Conservation (phyloP, 2,888 invertebrate species). For the Habroteleia sp. region DNA sequence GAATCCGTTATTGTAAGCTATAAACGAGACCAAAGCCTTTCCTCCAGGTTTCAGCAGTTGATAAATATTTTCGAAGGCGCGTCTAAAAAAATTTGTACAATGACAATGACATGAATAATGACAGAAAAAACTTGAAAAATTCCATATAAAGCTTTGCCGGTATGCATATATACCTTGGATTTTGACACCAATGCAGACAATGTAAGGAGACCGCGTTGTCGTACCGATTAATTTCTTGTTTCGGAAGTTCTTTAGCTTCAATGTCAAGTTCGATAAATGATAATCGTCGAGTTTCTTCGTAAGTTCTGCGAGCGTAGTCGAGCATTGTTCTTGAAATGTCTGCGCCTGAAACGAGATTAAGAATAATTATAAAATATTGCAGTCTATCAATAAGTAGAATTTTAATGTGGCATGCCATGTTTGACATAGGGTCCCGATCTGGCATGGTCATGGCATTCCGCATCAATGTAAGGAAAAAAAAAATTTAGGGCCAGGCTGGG, state of each 20-base stretch:
- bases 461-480: no score
- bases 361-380: no score
- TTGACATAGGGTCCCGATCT: no score
- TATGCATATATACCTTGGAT: slow-evolving; percentile 84
- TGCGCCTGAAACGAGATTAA: slow-evolving; percentile 82
- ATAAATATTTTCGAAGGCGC: slow-evolving; percentile 85
- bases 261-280: slow-evolving; percentile 83
- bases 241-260: slow-evolving; percentile 81
- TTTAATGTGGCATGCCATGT: no score
- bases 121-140: no score
- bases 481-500: no score
- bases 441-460: no score
- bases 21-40: slow-evolving; percentile 86
- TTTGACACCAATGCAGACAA: slow-evolving; percentile 89
- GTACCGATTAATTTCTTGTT: slow-evolving; percentile 82
- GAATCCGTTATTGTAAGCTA: slow-evolving; percentile 87
- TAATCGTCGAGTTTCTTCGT: slow-evolving; percentile 82
- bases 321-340: slow-evolving; percentile 89
- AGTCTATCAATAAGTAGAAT: no score
- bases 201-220: slow-evolving; percentile 89
- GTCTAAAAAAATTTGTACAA: no score
- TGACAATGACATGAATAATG: no score
- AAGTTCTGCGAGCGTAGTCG: slow-evolving; percentile 84
- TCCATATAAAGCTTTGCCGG: no score
- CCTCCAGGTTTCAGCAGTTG: slow-evolving; percentile 86